Evolutionary conservation across 2,113 vertebrate species (phyloP), one percentile per base, ranked within the genome.

Genomic region (Chaetops frenatus): DNA sequence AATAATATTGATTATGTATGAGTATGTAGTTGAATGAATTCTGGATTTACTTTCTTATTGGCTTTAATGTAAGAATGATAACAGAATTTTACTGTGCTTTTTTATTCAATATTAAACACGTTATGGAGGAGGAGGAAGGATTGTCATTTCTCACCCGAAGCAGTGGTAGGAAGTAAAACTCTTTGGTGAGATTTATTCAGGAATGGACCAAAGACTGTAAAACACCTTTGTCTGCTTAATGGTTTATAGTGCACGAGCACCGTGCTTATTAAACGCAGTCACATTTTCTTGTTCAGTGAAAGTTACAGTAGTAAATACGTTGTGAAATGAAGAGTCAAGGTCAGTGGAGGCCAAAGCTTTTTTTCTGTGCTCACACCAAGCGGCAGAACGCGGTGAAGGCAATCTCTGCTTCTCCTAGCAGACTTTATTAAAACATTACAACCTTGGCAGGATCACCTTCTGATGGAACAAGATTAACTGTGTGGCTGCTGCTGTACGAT

Each of bases 401-500:
- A 89, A 83, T 88, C 92, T 96, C 74, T 12, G 80, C 60, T 71
- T 92, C 93, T 90, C 76, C 86, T 86, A 72, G 69, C 44, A 83
- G 84, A 77, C 81, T 93, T 96, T 92, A 97, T 95, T 95, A 97
- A 96, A 96, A 93, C 83, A 73, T 94, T 94, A 56, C 91, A 95
- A 79, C 87, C 92, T 96, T 95, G 95, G 88, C 88, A 91, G 90
- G 90, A 95, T 96, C 93, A 95, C 88, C 90, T 92, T 93, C 88
- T 58, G 76, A 94, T 86, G 92, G 84, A 92, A 92, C 91, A 86
- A 94, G 93, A 96, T 96, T 94, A 96, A 95, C 86, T 82, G 81
- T 70, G 4, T 79, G 92, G 89, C 88, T 95, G 91, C 92, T 96
- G 66, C 86, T 22, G 28, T 3, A 62, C 45, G 6, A 25, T 11